Base-by-base conservation (phyloP, 2,113 vertebrate species). In the Cromileptes altivelis region DNA sequence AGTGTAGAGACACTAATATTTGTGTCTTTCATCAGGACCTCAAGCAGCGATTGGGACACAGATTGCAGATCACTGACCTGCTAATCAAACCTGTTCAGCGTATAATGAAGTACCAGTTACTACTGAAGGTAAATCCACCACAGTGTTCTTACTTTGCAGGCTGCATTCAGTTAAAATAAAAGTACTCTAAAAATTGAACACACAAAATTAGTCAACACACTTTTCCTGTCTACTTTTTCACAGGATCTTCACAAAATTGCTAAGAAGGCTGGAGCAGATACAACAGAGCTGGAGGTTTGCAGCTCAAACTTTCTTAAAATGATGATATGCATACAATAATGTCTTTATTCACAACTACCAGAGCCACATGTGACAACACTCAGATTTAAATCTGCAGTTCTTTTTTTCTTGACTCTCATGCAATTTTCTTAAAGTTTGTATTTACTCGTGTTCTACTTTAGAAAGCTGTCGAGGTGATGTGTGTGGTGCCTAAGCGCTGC, bases 401-500 rank as follows among this genome's bases (percentile, higher is more conserved):
- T 27, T 62, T 74, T 25, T 30, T 21, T 47, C 47, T 57, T 60
- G 2, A 65, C n/a, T 71, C 1, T 25, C 6, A 52, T 30, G 18
- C 15, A 1, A 10, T 58, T 55, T 15, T 55, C 23, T 64, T 52
- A 33, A 65, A 42, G 47, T 77, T 40, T 76, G 33, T 63, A 71
- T 49, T 49, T 65, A 0, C 75, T 81, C 15, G 0, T 85, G 6
- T 72, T 68, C 21, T 58, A 4, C 30, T 61, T 3, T 92, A 99
- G 98, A 99, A 96, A 97, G 97, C 99, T 18, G 97, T 99, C 81
- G 99, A 99, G 90, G 97, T 99, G 90, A 99, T 99, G 98, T 99
- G 98, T 92, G 95, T 99, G 72, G 97, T 99, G 71, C 99, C 98
- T 45, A 99, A 99, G 93, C 96, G 97, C 80, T 99, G 99, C 96